phyloP scores from a whole-genome alignment of 1,140 invertebrate genomes.

The Zaprionus africanus region DNA sequence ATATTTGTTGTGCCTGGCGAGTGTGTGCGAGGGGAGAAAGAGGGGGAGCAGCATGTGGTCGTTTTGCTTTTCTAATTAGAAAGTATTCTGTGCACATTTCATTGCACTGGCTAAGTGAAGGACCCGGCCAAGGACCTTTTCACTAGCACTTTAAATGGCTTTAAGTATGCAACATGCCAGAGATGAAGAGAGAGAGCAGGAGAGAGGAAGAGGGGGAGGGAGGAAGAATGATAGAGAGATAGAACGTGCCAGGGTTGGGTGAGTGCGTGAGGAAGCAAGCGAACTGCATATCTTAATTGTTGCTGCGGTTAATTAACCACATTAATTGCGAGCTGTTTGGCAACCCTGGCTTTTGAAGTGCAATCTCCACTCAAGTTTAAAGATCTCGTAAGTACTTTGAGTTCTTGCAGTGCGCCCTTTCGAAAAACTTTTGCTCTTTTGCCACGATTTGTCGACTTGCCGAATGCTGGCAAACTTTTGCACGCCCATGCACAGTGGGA shows the following conservation, averaged over 20 bases:
- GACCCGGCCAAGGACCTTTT: constrained; percentile 30
- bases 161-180: constrained; percentile 7
- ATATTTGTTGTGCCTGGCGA: constrained; percentile 53
- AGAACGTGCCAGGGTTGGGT: background rate
- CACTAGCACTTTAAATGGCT: constrained; percentile 14
- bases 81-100: constrained; percentile 58
- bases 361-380: constrained; percentile 21
- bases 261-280: background rate
- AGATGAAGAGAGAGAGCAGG: background rate
- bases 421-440: background rate
- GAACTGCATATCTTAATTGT: constrained; percentile 31
- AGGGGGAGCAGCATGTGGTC: constrained; percentile 4
- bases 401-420: background rate
- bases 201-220: background rate
- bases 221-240: background rate
- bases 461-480: constrained; percentile 13
- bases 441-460: constrained; percentile 21
- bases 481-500: constrained; percentile 10
- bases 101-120: constrained; percentile 44
- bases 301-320: constrained; percentile 48
- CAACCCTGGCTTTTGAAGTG: constrained; percentile 18
- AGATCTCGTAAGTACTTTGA: constrained; percentile 21
- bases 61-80: constrained; percentile 55
- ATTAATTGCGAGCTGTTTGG: constrained; percentile 39
- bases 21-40: background rate